Conservation (phyloP, 2,797 vertebrate species). For the Trichosurus vulpecula region DNA sequence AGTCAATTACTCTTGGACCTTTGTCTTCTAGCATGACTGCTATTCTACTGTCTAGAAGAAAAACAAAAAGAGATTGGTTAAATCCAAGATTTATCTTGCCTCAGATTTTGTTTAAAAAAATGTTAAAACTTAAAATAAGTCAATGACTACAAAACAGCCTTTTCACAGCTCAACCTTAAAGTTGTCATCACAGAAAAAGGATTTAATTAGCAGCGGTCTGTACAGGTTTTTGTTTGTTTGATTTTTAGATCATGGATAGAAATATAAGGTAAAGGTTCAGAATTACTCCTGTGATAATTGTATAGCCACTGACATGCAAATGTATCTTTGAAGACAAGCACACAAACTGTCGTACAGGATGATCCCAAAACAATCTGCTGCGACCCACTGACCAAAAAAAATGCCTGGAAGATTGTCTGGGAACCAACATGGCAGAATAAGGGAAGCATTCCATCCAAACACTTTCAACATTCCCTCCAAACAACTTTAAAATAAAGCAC, state of each 20-base stretch:
- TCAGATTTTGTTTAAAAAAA: neutral
- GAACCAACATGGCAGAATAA: neutral
- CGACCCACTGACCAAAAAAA: neutral
- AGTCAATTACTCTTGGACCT: conserved; percentile 97
- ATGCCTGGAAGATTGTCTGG: neutral
- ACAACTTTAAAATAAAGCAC: neutral
- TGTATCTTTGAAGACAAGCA: neutral
- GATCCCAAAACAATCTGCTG: neutral
- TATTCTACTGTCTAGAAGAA: conserved; percentile 79
- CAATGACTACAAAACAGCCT: neutral
- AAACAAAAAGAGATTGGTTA: conserved; percentile 49
- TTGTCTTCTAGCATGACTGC: conserved; percentile 97
- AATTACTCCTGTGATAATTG: neutral
- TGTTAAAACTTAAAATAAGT: neutral
- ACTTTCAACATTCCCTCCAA: neutral
- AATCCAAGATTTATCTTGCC: conserved; percentile 49
- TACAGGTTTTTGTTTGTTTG: neutral
- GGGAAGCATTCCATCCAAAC: neutral
- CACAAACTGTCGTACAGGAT: neutral
- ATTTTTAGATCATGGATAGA: neutral
- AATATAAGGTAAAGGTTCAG: neutral
- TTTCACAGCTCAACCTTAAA: neutral
- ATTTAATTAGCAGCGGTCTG: neutral
- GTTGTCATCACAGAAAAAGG: neutral
- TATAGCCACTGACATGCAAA: neutral